Conservation (phyloP, 1,140 invertebrate species). For the Pollicipes pollicipes region DNA sequence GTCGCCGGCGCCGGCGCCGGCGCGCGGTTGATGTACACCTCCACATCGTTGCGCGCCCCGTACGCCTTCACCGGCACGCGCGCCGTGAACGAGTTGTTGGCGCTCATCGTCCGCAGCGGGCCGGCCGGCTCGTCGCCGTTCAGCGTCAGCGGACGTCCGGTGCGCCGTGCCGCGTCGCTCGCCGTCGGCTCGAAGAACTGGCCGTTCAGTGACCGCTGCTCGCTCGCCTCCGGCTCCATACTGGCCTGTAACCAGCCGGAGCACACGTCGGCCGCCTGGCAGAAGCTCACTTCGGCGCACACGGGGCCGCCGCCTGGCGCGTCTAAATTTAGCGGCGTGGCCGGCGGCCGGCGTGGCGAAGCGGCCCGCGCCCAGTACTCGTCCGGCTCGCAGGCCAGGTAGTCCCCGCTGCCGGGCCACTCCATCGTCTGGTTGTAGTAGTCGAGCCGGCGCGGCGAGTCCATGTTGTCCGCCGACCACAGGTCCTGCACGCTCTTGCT, state of each 20-base stretch:
- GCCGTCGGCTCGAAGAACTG: background rate
- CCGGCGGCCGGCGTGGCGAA: too few relatives aligned
- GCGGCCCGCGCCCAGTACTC: background rate
- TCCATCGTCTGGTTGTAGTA: background rate
- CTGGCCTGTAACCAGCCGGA: background rate
- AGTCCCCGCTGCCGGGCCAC: background rate
- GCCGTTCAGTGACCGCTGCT: background rate
- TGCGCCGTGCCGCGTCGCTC: background rate
- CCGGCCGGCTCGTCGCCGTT: background rate
- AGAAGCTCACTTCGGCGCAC: background rate
- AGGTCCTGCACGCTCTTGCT: slow-evolving; percentile 1
- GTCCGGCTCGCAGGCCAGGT: background rate
- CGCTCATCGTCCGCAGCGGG: background rate
- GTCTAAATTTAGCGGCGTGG: background rate
- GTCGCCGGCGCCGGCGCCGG: background rate
- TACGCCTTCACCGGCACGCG: background rate
- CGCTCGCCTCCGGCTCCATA: background rate
- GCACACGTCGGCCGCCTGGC: background rate
- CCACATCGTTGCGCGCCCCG: background rate
- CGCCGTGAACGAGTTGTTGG: background rate
- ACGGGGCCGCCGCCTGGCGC: too few relatives aligned
- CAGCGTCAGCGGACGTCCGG: background rate
- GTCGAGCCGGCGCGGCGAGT: background rate
- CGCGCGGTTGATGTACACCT: background rate
- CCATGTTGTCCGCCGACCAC: background rate